phyloP scores from a whole-genome alignment of 2,797 vertebrate genomes.

The Centroberyx gerrardi region DNA sequence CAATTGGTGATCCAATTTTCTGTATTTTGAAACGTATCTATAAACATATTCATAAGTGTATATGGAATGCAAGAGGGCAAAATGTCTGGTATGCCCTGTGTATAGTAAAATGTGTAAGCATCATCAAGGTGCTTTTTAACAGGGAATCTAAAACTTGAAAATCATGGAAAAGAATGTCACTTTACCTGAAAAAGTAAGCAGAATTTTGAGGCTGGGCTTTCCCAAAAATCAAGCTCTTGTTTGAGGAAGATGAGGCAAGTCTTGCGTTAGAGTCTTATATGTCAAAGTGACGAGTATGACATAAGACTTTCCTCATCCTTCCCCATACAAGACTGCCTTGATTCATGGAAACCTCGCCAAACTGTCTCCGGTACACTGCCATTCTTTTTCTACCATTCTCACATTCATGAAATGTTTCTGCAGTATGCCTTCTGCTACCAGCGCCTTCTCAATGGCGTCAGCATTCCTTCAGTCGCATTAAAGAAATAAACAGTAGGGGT shows the following conservation, averaged over 20 bases:
- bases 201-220: background rate
- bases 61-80: no score
- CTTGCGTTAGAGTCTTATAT: constrained; percentile 23
- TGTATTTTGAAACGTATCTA: no score
- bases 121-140: no score
- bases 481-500: constrained; percentile 52
- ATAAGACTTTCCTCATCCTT: constrained; percentile 12
- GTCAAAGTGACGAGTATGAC: constrained; percentile 38
- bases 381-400: constrained; percentile 14
- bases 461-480: constrained; percentile 35
- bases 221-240: constrained; percentile 8
- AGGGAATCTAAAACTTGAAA: constrained; percentile 3
- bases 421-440: constrained; percentile 30
- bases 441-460: constrained; percentile 60
- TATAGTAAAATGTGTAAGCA: no score
- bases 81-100: no score
- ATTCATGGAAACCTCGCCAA: constrained; percentile 28
- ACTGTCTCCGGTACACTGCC: constrained; percentile 15
- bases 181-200: background rate
- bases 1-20: no score
- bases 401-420: constrained; percentile 21
- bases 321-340: constrained; percentile 32
- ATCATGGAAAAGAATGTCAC: background rate
- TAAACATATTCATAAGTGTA: no score
- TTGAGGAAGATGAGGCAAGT: constrained; percentile 31